Base-by-base conservation (phyloP, 2,888 invertebrate species). In the Apoderus coryli region DNA sequence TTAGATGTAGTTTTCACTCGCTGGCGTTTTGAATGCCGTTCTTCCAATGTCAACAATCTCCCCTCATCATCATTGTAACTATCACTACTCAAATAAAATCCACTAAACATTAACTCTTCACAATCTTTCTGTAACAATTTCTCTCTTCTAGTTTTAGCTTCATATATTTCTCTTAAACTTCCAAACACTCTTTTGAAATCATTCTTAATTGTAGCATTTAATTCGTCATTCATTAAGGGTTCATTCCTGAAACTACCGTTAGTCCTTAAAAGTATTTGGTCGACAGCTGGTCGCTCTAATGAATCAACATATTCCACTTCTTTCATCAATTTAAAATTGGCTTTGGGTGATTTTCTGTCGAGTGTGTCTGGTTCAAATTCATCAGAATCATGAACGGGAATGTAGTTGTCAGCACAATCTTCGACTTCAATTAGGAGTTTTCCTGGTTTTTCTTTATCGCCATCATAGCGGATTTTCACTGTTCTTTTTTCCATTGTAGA, bases 331-430 rank as follows among this genome's bases (percentile, higher is more conserved):
- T n/a, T n/a, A n/a, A n/a, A n/a, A n/a, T n/a, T n/a, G n/a, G n/a
- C n/a, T n/a, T n/a, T n/a, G 19, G 19, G 19, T 19, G 6, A n/a
- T 19, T 19, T 19, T 14, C 85, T 64, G 47, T 86, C 86, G 32
- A 86, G 61, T 0, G 86, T 86, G 42, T 86, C 85, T 0, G 85
- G 84, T 53, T 86, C 86, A 45, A 82, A 86, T 31, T 73, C 75
- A 44, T 81, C 81, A 2, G 81, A 81, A 47, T 85, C 85, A 33
- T 79, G 70, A 27, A 78, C 74, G 46, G 68, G 70, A 4, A 76
- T 69, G 41, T 77, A 77, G 47, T 81, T 77, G 44, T 77, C 75
- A 1, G 81, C 75, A 11, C 80, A 72, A 52, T 84, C 84, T 50
- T 78, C 77, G 1, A 85, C 78, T 60, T 82, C 81, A 36, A 86